phyloP scores from a whole-genome alignment of 2,888 invertebrate species.

The Caenorhabditis panamensis region DNA sequence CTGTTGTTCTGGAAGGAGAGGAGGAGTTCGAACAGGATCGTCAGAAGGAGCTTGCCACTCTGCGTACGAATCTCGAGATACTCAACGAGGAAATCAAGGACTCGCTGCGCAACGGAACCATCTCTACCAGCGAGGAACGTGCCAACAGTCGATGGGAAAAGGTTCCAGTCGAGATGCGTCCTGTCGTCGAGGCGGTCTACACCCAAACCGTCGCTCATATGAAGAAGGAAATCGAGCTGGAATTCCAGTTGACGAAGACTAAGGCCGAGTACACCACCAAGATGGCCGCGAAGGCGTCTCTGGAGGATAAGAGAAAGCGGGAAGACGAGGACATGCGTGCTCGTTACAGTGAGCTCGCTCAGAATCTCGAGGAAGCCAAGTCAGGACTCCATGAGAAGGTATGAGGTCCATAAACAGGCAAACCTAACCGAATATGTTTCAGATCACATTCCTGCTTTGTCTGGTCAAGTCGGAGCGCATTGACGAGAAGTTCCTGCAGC shows the following conservation, averaged over 20 bases:
- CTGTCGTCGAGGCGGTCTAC: slow-evolving; percentile 36
- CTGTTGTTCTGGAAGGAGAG: slow-evolving; percentile 45
- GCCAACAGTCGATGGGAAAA: slow-evolving; percentile 45
- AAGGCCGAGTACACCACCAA: slow-evolving; percentile 34
- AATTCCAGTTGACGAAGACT: slow-evolving; percentile 26
- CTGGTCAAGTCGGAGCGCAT: slow-evolving; percentile 30
- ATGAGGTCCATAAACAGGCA: not conserved
- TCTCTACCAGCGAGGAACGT: slow-evolving; percentile 32
- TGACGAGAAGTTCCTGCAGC: slow-evolving; percentile 37
- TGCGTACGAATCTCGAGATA: slow-evolving; percentile 30
- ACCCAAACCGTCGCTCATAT: slow-evolving; percentile 35
- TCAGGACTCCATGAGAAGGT: slow-evolving; percentile 41
- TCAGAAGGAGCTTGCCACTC: slow-evolving; percentile 21
- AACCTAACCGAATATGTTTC: not conserved
- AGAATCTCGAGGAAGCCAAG: slow-evolving; percentile 41
- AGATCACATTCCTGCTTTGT: slow-evolving; percentile 39
- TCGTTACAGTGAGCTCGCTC: slow-evolving; percentile 22
- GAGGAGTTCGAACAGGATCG: slow-evolving; percentile 54
- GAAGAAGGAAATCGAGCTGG: slow-evolving; percentile 44
- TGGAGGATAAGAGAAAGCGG: slow-evolving; percentile 47
- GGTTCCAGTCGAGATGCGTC: slow-evolving; percentile 45
- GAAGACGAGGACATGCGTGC: slow-evolving; percentile 39
- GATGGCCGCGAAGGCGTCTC: slow-evolving; percentile 10
- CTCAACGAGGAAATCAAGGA: slow-evolving; percentile 59
- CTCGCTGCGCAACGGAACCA: slow-evolving; percentile 50